Percentiles rank a stretch among this genome's conserved stretches.
These are phyloP conservation scores for Procavia capensis DNA, from an alignment of 2,113 vertebrate species.

Conservation along the genomic window DNA sequence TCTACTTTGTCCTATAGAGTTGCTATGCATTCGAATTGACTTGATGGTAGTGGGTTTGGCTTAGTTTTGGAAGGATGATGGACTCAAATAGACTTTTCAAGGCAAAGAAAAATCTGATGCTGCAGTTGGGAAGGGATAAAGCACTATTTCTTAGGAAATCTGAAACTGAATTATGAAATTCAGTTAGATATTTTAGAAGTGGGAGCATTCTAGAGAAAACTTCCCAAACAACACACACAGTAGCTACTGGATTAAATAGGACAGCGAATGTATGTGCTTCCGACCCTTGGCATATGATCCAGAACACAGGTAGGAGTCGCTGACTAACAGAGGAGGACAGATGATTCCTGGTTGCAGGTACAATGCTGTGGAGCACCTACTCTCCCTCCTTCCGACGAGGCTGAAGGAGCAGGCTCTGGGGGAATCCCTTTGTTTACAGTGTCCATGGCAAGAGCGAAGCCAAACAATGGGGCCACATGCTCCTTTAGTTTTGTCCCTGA, in stretches of 20 bases:
- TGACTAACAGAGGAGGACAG: not conserved
- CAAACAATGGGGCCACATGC: not conserved
- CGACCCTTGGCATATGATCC: not conserved
- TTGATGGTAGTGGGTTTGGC: too few species aligned
- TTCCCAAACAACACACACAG: not conserved
- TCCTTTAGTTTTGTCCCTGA: conserved; percentile 9
- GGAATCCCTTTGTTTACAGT: conserved; percentile 39
- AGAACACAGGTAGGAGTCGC: not conserved
- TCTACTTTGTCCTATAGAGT: too few species aligned
- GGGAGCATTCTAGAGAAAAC: not conserved
- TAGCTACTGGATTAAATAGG: not conserved
- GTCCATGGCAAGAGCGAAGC: conserved; percentile 43
- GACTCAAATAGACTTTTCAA: too few species aligned
- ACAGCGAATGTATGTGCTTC: not conserved
- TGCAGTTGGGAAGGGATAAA: not conserved
- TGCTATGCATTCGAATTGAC: too few species aligned
- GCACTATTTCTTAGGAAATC: not conserved
- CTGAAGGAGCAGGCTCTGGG: not conserved
- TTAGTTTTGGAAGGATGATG: too few species aligned
- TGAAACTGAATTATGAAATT: conserved; percentile 23
- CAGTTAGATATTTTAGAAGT: not conserved
- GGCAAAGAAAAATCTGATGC: not conserved
- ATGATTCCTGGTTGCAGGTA: conserved; percentile 35
- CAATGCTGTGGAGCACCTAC: not conserved
- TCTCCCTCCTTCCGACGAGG: not conserved